Evolutionary conservation across 30 jellyfish, hydroid and myxozoan genomes (phyloP).

Genomic region (Sanderia malayensis): DNA sequence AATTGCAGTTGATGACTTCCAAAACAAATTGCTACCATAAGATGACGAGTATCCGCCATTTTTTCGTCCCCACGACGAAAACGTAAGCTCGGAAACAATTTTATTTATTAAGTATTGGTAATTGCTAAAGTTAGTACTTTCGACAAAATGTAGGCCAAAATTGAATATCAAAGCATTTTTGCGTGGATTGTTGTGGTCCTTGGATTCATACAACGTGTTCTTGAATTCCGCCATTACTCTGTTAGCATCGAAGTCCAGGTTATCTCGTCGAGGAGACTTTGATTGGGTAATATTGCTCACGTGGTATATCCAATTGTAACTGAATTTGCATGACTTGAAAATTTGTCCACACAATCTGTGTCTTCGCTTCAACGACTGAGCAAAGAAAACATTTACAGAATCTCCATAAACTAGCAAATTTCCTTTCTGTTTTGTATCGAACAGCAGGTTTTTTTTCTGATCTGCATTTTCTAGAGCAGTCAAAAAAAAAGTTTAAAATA

Average conservation of each 20-base stretch:
- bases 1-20: constrained; percentile 78
- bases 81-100: constrained; percentile 16
- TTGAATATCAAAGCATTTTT: constrained; percentile 42
- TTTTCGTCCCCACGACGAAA: constrained; percentile 3
- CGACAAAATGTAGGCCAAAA: constrained; percentile 78
- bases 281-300: constrained; percentile 33
- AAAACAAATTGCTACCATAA: constrained; percentile 31
- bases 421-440: constrained; percentile 22
- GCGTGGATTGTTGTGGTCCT: constrained; percentile 11
- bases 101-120: constrained; percentile 30
- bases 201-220: not conserved
- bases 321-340: constrained; percentile 35
- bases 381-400: constrained; percentile 50
- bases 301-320: constrained; percentile 59
- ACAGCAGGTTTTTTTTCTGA: no score
- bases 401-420: constrained; percentile 71
- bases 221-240: constrained; percentile 29
- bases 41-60: not conserved
- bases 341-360: constrained; percentile 33
- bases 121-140: constrained; percentile 55
- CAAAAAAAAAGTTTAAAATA: no score
- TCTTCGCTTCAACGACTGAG: constrained; percentile 46
- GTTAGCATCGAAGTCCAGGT: constrained; percentile 28
- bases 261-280: constrained; percentile 34
- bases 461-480: not conserved